These are phyloP conservation scores for Tautogolabrus adspersus DNA, from an alignment of 2,113 vertebrate genomes.

Conservation along the genomic window DNA sequence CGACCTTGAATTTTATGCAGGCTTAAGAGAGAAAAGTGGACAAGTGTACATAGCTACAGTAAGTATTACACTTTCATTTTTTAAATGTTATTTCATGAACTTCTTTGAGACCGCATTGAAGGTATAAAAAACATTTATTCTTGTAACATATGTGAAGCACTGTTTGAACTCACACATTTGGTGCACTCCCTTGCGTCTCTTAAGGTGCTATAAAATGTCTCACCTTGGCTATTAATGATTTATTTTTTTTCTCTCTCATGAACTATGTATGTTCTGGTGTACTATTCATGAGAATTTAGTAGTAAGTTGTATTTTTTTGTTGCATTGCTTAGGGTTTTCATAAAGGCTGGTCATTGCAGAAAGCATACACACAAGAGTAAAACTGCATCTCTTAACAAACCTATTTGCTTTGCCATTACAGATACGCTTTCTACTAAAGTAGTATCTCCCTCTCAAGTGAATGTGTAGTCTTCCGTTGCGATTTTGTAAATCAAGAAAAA, in stretches of 20 bases:
- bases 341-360: not conserved
- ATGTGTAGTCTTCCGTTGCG: not conserved
- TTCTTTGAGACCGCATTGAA: too few relatives aligned
- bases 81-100: too few relatives aligned
- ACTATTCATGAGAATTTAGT: slow-evolving; percentile 1
- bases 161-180: too few relatives aligned
- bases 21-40: too few relatives aligned
- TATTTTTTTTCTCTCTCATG: not conserved
- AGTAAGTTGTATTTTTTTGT: not conserved
- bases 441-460: not conserved
- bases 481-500: not conserved
- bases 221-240: slow-evolving; percentile 18
- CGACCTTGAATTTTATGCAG: too few relatives aligned
- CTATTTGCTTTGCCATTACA: not conserved
- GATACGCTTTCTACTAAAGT: not conserved
- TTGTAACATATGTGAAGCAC: too few relatives aligned
- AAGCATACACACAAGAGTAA: not conserved
- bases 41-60: too few relatives aligned
- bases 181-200: too few relatives aligned
- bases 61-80: too few relatives aligned
- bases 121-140: too few relatives aligned
- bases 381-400: not conserved
- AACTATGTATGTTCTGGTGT: slow-evolving; percentile 1
- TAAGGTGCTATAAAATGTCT: not conserved
- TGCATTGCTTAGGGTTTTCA: not conserved